Evolutionary conservation across 2,888 invertebrate species (phyloP).

Genomic region (Arge pagana): DNA sequence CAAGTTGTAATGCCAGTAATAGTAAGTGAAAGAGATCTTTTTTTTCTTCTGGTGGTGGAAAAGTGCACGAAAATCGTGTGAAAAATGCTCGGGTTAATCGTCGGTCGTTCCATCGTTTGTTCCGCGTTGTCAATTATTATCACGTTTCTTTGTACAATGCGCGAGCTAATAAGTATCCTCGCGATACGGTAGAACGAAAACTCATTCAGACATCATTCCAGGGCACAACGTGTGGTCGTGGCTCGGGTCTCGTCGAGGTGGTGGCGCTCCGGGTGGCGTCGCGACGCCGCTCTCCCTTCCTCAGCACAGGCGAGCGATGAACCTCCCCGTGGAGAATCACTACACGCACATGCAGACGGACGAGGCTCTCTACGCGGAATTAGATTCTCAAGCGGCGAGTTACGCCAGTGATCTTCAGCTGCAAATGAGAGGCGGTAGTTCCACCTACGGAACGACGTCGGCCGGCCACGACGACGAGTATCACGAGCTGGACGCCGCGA

Average conservation of each 20-base stretch:
- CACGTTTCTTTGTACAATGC: not conserved
- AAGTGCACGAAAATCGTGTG: too few species aligned
- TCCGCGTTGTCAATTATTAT: too few species aligned
- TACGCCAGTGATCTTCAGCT: constrained; percentile 56
- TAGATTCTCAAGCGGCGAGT: constrained; percentile 65
- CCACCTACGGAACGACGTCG: constrained; percentile 50
- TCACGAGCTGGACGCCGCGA: constrained; percentile 55
- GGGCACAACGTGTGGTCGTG: constrained; percentile 58
- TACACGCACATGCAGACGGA: constrained; percentile 74
- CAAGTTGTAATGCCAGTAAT: too few species aligned
- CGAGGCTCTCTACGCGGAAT: constrained; percentile 72
- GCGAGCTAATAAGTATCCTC: too few species aligned
- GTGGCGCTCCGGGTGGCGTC: constrained; percentile 53
- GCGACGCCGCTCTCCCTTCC: constrained; percentile 54
- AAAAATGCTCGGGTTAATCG: too few species aligned
- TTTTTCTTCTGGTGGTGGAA: too few species aligned
- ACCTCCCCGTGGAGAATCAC: constrained; percentile 68
- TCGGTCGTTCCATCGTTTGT: too few species aligned
- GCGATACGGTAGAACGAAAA: not conserved
- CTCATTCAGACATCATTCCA: constrained; percentile 27
- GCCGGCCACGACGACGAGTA: constrained; percentile 53
- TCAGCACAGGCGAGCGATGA: constrained; percentile 53
- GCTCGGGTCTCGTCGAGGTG: constrained; percentile 54
- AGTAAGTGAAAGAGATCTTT: too few species aligned
- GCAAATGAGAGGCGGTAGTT: constrained; percentile 49